A percentile compares a stretch with the other conserved stretches of the same genome.
phyloP scores from a whole-genome alignment of 2,888 invertebrate species.

The Vesta saturnalis region DNA sequence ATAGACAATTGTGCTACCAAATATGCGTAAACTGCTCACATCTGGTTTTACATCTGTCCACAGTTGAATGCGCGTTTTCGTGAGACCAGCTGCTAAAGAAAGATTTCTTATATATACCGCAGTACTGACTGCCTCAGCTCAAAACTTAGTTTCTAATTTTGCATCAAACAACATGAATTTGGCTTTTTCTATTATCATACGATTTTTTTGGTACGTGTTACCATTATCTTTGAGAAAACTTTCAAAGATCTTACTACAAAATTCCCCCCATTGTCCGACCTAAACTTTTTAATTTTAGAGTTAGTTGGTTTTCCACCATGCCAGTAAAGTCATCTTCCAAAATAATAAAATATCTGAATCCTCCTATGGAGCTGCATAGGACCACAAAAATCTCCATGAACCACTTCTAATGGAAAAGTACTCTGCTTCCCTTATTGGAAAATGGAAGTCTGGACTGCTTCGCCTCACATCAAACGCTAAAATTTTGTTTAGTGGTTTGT shows the following conservation, averaged over 20 bases:
- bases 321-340: background rate
- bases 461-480: background rate
- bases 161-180: constrained; percentile 47
- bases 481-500: constrained; percentile 5
- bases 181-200: constrained; percentile 47
- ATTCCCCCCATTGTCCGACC: constrained; percentile 14
- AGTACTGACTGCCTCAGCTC: constrained; percentile 36
- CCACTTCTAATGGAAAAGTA: background rate
- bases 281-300: constrained; percentile 34
- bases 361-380: constrained; percentile 8
- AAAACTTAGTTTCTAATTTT: constrained; percentile 35
- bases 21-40: constrained; percentile 16
- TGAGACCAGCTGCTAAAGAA: constrained; percentile 5
- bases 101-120: constrained; percentile 41
- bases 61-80: constrained; percentile 31
- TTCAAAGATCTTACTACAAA: background rate
- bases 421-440: constrained; percentile 2
- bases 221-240: background rate
- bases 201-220: constrained; percentile 49
- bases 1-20: constrained; percentile 44
- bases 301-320: constrained; percentile 22
- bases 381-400: constrained; percentile 42
- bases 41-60: constrained; percentile 47
- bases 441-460: constrained; percentile 11
- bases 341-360: background rate